Base-by-base conservation (phyloP, 1,140 invertebrate genomes). In the Ericerus pela region DNA sequence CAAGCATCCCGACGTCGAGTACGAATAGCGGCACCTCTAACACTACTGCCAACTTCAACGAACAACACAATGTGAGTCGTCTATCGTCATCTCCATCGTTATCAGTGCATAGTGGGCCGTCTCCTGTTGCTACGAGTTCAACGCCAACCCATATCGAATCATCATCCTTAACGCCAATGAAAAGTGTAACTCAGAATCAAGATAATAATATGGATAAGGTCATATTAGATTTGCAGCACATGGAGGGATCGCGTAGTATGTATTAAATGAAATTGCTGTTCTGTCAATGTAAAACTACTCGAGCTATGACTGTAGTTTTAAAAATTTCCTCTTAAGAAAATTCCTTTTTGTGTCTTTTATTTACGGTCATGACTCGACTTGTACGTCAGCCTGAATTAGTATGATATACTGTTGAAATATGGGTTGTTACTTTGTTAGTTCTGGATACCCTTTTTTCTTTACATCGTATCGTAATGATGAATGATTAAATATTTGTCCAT, bases 51-150 rank as follows among this genome's bases (percentile, higher is more conserved):
- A 47, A 47, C 16, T 47, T 24, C 26, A 47, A 47, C 41, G 41
- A 47, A 47, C 41, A 47, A 47, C 41, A 47, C 26, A 47, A 47
- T 47, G 41, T 22, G 41, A 47, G 41, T 14, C 22, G 41, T 10
- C 41, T 47, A 47, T 47, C 41, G 41, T 5, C 41, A 24, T 47
- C 41, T 18, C 41, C 41, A 24, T 47, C 41, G 16, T 47, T 47
- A 47, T 47, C 41, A 47, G 41, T 24, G 22, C 41, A 47, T 24
- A 47, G 41, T 16, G 41, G 41, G 26, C 41, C 41, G 22, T 47
- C 41, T 24, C 41, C 41, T 22, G 14, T 47, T 22, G 20, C 41
- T 3, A 24, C 41, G 20, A 47, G 26, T 24, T 47, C 41, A 20
- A 47, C 41, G 16, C 41, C 41, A 24, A 18, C 41, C 26, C 41